phyloP scores from a whole-genome alignment of 2,113 vertebrate species.

The Chitala chitala region DNA sequence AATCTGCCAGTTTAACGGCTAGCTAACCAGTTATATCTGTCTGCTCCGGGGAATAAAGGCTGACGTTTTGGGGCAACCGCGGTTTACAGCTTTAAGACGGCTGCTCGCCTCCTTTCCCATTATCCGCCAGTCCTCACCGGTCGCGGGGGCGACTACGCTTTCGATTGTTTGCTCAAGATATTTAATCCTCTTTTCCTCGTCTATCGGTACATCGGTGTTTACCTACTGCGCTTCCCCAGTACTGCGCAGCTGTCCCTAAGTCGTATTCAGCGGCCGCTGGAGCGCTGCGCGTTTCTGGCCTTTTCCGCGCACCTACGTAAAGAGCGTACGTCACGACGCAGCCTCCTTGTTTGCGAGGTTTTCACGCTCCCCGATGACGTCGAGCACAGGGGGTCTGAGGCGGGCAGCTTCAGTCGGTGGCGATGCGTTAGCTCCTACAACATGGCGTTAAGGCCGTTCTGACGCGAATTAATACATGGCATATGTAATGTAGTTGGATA shows the following conservation, averaged over 20 bases:
- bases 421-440: too few relatives aligned
- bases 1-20: slow-evolving; percentile 21
- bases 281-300: background rate
- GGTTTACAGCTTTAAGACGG: slow-evolving; percentile 22
- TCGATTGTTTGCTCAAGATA: background rate
- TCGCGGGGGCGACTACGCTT: background rate
- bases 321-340: background rate
- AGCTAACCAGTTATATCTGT: slow-evolving; percentile 20
- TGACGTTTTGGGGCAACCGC: slow-evolving; percentile 25
- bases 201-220: background rate
- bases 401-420: too few relatives aligned
- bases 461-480: too few relatives aligned
- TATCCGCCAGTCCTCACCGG: slow-evolving; percentile 28
- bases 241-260: slow-evolving; percentile 22
- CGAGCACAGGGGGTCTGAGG: too few relatives aligned
- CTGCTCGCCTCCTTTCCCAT: slow-evolving; percentile 36
- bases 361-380: slow-evolving; percentile 19
- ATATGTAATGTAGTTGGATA: too few relatives aligned
- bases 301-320: background rate
- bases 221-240: background rate
- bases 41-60: slow-evolving; percentile 9
- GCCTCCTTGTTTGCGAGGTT: background rate
- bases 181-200: background rate
- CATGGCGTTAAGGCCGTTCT: too few relatives aligned
- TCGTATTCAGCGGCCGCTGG: background rate